Percentiles rank a stretch among this genome's conserved stretches.
phyloP scores from a whole-genome alignment of 23 tunicate species.

The Ciona savignyi region DNA sequence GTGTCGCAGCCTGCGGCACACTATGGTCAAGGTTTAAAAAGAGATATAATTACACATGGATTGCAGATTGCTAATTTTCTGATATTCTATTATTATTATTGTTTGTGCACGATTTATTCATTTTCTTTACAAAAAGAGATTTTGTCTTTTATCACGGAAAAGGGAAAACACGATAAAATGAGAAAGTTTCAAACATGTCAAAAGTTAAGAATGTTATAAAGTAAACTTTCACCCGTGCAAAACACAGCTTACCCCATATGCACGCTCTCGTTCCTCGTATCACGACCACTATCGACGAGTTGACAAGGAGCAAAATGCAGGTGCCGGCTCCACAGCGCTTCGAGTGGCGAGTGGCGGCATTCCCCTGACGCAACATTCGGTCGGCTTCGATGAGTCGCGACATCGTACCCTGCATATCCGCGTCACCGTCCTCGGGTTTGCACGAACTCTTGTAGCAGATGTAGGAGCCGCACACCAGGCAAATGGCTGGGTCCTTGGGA shows the following conservation, averaged over 20 bases:
- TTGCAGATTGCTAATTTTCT: no score
- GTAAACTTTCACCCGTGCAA: no score
- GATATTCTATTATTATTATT: no score
- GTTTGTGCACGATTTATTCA: no score
- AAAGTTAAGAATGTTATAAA: no score
- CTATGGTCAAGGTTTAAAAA: no score
- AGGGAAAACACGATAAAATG: no score
- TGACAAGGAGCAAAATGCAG: slow-evolving; percentile 45
- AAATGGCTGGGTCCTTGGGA: slow-evolving; percentile 33
- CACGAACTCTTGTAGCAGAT: slow-evolving; percentile 68
- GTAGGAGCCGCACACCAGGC: slow-evolving; percentile 77
- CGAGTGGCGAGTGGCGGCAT: slow-evolving; percentile 56
- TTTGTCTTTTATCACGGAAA: no score
- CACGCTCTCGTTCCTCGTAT: slow-evolving; percentile 42
- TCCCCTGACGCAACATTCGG: background rate
- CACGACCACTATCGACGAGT: slow-evolving; percentile 39
- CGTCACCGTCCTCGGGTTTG: background rate
- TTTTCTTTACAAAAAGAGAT: no score
- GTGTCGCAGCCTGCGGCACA: no score
- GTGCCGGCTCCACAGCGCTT: slow-evolving; percentile 87
- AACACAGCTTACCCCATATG: slow-evolving; percentile 75
- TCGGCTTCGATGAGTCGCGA: background rate
- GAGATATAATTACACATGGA: no score
- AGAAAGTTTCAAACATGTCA: no score
- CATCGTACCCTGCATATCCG: background rate